Base-by-base conservation (phyloP, 2,888 invertebrate genomes). In the Pardosa pseudoannulata region DNA sequence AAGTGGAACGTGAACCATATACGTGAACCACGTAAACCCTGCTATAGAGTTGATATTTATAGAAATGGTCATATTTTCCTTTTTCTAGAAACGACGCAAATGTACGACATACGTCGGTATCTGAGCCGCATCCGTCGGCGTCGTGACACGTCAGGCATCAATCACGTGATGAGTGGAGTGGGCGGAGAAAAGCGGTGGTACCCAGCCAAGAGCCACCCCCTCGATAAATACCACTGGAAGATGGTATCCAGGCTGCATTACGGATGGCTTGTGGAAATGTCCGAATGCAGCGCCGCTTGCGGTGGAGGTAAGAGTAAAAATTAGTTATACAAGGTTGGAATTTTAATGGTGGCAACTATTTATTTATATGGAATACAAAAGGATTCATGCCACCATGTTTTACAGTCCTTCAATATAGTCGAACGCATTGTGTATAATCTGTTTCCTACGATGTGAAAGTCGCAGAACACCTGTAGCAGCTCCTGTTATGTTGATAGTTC, bases 271-370 rank as follows among this genome's bases (percentile, higher is more conserved):
- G 87, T 89, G 11, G 88, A 86, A n/a, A 78, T 89, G 76, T 88
- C 88, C 1, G 89, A 89, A 67, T 89, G 89, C 75, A 81, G 86
- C 27, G 78, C 76, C 0, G 68, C 82, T 11, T 89, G 89, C 41
- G 89, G 89, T 6, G 88, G 88, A 65, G 89, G 89, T 79, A 75
- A 73, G n/a, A n/a, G n/a, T n/a, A n/a, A n/a, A n/a, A n/a, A n/a
- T n/a, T n/a, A n/a, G n/a, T n/a, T n/a, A n/a, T n/a, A n/a, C n/a
- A n/a, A n/a, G n/a, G n/a, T n/a, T n/a, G n/a, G n/a, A n/a, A n/a
- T n/a, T n/a, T n/a, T n/a, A n/a, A n/a, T n/a, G n/a, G n/a, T n/a
- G n/a, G n/a, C n/a, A n/a, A n/a, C n/a, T n/a, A n/a, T n/a, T n/a
- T n/a, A n/a, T n/a, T n/a, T n/a, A n/a, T n/a, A n/a, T n/a, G n/a